Evolutionary conservation across 2,888 invertebrate genomes (phyloP), one percentile per base, ranked within the genome.

Genomic region (Microdon myrmicae): DNA sequence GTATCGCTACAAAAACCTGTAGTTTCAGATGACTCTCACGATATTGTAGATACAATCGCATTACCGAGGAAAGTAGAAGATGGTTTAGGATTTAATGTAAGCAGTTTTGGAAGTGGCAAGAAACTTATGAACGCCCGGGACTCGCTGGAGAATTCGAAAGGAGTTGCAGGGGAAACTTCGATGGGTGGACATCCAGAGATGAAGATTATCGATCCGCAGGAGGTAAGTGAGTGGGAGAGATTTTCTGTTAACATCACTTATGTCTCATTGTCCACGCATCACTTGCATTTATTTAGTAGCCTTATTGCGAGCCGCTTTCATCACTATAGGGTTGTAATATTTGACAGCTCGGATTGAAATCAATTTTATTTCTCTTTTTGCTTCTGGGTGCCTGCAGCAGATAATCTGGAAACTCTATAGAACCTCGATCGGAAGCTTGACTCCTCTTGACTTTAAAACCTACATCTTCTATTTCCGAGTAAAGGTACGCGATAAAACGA

Each of bases 61-160:
- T 8, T 39, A 16, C 25, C 53, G 2, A 45, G 32, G 3, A 59
- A 53, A 25, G 12, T 23, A n/a, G 64, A 64, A 4, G 64, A 64
- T 3, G 13, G 58, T 1, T 14, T 64, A 9, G n/a, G n/a, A n/a
- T n/a, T n/a, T n/a, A 71, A 69, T 0, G 26, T 77, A 2, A 75
- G 70, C 47, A 72, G 74, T 9, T 79, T 78, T 61, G 76, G 75
- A 4, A 71, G 73, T 5, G 75, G 76, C 1, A 79, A 78, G 23
- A 79, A 79, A 54, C 55, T 79, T 2, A 69, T 77, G n/a, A 67
- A 75, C 1, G 71, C 77, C 0, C 72, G 78, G 4, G 79, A 80
- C 67, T 77, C 77, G 0, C 68, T 79, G 2, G 80, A 80, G 2
- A 70, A 68, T 3, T 70, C 77, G 0, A 76, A 75, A 56, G 74